Evolutionary conservation across 2,888 invertebrate genomes (phyloP), one percentile per base, ranked within the genome.

Genomic region (Parnassius mnemosyne): DNA sequence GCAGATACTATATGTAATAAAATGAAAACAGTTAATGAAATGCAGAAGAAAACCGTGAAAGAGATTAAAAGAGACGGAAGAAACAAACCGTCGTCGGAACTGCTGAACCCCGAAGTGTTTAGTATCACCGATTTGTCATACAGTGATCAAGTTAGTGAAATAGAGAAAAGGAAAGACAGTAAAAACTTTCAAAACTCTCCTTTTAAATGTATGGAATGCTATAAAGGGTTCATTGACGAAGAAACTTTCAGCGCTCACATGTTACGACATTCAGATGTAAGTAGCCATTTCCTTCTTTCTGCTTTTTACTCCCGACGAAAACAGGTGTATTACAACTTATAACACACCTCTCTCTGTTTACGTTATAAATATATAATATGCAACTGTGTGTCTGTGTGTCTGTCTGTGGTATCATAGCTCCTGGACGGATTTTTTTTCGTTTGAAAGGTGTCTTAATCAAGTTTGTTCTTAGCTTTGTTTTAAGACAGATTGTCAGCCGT

Each of bases 221-320:
- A 60, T 16, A 64, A 60, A 46, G 66, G 66, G 12, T 66, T 63
- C 13, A 41, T 66, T 16, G 64, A 64, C 25, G 60, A 64, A 42
- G 46, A 46, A 0, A 44, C 52, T 12, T 61, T 51, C 20, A 57
- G 44, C 2, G 42, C 43, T 47, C 66, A 66, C 13, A 62, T 66
- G 54, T 16, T 47, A 1, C 49, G 64, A 12, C 66, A 66, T 60
- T 47, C 56, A 13, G 57, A 58, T 41, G 66, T 66, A 46, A 64
- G 65, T 65, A 58, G 41, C 3, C 16, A 11, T 25, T 41, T 16
- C 53, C 5, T 16, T 16, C 13, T 43, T 50, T 51, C 51, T 34
- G 34, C 34, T 34, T 34, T 34, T 34, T 3, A 5, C 5, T 3
- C 7, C 34, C 7, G 7, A 34, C 34, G 34, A 34, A 34, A 34